Conservation (phyloP, 1,140 invertebrate species). For the Hypsibius dujardini region DNA sequence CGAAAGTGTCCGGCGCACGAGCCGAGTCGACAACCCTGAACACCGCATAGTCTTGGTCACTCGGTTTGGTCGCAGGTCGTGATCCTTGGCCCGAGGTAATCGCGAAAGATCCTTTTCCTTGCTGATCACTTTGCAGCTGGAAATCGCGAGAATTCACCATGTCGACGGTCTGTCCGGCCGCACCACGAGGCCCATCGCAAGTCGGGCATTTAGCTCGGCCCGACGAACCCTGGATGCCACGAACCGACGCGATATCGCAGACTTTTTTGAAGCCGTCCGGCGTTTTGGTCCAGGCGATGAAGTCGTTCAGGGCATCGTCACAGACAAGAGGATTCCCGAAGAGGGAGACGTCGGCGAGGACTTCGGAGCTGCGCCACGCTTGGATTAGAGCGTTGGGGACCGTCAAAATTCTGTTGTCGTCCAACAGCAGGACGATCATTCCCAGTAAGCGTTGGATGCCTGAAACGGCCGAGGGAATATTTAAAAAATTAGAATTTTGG, state of each 20-base stretch:
- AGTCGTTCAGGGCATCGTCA: not conserved
- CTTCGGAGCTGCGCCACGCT: not conserved
- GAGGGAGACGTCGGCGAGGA: not conserved
- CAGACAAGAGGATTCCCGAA: not conserved
- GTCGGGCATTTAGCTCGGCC: not conserved
- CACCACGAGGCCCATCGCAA: not conserved
- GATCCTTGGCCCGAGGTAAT: not conserved
- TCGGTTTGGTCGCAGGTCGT: not conserved
- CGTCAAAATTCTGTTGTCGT: not conserved
- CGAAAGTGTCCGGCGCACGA: not conserved
- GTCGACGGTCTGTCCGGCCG: not conserved
- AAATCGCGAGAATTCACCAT: not conserved
- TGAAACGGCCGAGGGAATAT: not conserved
- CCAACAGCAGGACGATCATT: not conserved
- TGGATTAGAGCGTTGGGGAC: not conserved
- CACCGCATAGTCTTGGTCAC: not conserved
- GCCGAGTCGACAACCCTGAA: not conserved
- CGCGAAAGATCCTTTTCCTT: not conserved
- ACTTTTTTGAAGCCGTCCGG: constrained; percentile 6
- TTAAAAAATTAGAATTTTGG: not conserved
- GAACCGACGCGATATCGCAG: not conserved
- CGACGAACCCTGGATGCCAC: not conserved
- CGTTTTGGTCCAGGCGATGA: not conserved
- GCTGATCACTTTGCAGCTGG: not conserved
- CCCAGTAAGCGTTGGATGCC: not conserved